phyloP scores from a whole-genome alignment of 2,888 invertebrate genomes.

The Holacanthella duospinosa region DNA sequence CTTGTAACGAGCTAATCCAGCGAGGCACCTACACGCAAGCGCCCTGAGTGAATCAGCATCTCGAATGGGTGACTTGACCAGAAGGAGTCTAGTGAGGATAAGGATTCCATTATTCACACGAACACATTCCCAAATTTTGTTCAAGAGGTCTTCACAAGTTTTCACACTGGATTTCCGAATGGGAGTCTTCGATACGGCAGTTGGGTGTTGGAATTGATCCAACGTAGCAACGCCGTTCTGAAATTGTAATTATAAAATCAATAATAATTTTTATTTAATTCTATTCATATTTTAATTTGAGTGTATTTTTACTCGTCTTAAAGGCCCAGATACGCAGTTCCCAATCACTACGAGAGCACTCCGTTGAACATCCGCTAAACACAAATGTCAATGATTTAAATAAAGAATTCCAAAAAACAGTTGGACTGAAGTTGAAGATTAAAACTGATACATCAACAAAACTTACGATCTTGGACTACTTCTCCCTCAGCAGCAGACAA shows the following conservation, averaged over 20 bases:
- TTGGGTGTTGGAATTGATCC: background rate
- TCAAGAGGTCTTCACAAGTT: slow-evolving; percentile 64
- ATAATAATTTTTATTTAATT: no score
- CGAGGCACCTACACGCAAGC: slow-evolving; percentile 82
- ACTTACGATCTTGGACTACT: slow-evolving; percentile 60
- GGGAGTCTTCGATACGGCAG: background rate
- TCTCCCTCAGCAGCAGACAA: slow-evolving; percentile 82
- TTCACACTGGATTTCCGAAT: background rate
- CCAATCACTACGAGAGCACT: slow-evolving; percentile 81
- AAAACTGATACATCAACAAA: slow-evolving; percentile 42
- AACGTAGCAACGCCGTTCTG: background rate
- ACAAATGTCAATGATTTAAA: background rate
- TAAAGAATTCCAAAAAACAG: background rate
- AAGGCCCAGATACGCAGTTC: slow-evolving; percentile 88
- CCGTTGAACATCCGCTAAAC: slow-evolving; percentile 36
- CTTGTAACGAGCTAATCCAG: slow-evolving; percentile 80
- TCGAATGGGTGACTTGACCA: slow-evolving; percentile 22
- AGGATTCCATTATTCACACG: slow-evolving; percentile 93
- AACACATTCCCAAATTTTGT: slow-evolving; percentile 88
- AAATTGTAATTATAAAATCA: background rate
- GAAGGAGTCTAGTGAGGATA: slow-evolving; percentile 46
- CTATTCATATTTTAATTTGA: no score
- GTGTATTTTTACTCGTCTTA: slow-evolving; percentile 11
- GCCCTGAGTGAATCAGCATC: slow-evolving; percentile 93
- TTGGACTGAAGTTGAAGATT: slow-evolving; percentile 87